Base-by-base conservation (phyloP, 53 echinoderm and acorn worm species). In the Echinometra lucunter region DNA sequence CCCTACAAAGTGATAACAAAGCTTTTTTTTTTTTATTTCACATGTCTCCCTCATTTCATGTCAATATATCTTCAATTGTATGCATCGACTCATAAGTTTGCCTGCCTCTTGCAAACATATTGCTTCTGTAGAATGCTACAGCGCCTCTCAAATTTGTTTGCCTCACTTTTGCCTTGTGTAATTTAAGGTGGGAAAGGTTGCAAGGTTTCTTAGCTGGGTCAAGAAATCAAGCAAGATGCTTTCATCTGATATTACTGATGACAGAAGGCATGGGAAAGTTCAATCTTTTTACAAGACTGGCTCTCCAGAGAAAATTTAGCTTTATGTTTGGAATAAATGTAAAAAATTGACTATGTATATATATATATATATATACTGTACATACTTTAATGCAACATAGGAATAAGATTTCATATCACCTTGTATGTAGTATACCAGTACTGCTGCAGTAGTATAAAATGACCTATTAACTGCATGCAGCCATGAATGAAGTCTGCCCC, bases 51-150 rank as follows among this genome's bases (percentile, higher is more conserved):
- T 5, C 44, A 28, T 17, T 23, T 19, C 42, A 9, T 81, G 81
- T 17, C 81, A 81, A 44, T 81, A 40, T 44, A 42, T 81, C 81
- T 21, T 40, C 81, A 81, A 81, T 81, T 81, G 42, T 81, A 15
- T 13, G 44, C 44, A 44, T 23, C 44, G 23, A 21, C 18, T 81
- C 40, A 19, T 17, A 40, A 4, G 19, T 5, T 17, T 44, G 44
- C 44, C 1, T 18, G 2, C 44, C 81, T 72, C 32, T 16, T 34
- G 6, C 32, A 72, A 72, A 35, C 11, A 72, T 72, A 72, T 72
- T 72, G 72, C 34, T 72, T 72, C 35, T 28, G 53, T 4, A 34
- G 37, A 19, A 21, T 63, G 4, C 23, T 63, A 16, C 63, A 63
- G 63, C 21, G 63, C 63, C 78, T 78, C 78, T 7, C 21, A 0